A percentile compares a stretch with the other conserved stretches of the same genome.
These are phyloP conservation scores for Megalops cyprinoides DNA, from an alignment of 2,797 vertebrate genomes.

Conservation along the genomic window DNA sequence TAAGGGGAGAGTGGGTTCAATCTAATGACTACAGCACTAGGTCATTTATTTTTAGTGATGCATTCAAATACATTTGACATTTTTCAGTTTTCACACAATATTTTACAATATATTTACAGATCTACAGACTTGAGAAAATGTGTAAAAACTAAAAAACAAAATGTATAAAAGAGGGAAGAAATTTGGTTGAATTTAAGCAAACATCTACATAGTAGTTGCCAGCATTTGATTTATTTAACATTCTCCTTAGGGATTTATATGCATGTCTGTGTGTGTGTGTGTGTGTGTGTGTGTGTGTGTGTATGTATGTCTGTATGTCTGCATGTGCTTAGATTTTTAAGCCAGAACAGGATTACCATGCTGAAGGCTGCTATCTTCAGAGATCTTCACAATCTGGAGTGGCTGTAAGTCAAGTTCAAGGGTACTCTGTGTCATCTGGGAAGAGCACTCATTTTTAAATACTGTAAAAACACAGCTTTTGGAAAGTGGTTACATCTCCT, in stretches of 20 bases:
- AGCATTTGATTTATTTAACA: too few species aligned
- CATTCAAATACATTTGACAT: too few species aligned
- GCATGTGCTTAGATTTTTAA: constrained; percentile 60
- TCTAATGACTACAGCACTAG: neutral
- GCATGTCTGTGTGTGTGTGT: neutral
- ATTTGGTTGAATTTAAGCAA: too few species aligned
- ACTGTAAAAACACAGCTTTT: neutral
- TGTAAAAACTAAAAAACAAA: too few species aligned
- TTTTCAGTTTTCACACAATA: too few species aligned
- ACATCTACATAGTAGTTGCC: too few species aligned
- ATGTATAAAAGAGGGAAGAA: too few species aligned
- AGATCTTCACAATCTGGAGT: constrained; percentile 61
- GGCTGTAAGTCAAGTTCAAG: constrained; percentile 59
- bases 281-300: neutral
- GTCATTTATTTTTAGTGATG: neutral
- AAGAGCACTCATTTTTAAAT: neutral
- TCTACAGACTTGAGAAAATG: too few species aligned
- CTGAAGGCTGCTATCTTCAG: constrained; percentile 60
- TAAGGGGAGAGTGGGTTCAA: neutral
- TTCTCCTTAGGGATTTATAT: too few species aligned
- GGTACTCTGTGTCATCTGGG: too few species aligned
- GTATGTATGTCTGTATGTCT: neutral
- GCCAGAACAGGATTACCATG: constrained; percentile 59
- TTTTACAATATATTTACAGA: too few species aligned
- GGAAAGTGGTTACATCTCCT: neutral